Evolutionary conservation across 2,113 vertebrate species (phyloP).

Genomic region (Scatophagus argus): DNA sequence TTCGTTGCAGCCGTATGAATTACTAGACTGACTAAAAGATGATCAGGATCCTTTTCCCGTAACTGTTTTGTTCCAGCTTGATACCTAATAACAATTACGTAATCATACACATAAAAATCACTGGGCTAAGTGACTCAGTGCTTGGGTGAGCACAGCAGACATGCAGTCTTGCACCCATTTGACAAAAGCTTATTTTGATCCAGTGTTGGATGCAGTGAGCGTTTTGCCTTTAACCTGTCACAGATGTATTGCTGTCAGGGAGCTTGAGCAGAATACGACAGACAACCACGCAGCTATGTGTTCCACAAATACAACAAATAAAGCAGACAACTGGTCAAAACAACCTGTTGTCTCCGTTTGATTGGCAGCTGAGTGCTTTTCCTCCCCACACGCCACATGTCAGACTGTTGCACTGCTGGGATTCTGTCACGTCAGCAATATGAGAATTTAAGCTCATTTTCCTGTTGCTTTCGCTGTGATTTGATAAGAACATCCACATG

Average conservation of each 20-base stretch:
- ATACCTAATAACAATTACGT: background rate
- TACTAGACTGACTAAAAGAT: background rate
- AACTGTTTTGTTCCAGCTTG: background rate
- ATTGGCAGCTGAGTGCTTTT: background rate
- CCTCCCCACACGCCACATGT: background rate
- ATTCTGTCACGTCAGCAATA: background rate
- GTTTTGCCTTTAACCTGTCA: background rate
- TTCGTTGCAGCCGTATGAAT: background rate
- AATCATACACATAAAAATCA: background rate
- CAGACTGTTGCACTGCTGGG: background rate
- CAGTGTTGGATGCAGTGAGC: background rate
- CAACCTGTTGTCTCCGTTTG: background rate
- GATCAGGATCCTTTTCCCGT: background rate
- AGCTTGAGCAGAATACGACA: too few relatives aligned
- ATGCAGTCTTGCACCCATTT: background rate
- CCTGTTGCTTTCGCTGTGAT: constrained; percentile 14
- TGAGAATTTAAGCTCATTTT: background rate
- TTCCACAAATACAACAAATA: background rate
- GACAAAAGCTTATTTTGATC: background rate
- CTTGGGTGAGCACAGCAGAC: background rate
- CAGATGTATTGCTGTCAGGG: background rate
- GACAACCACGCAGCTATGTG: background rate
- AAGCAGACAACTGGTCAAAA: background rate
- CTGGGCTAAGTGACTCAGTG: background rate
- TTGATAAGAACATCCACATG: constrained; percentile 2